Conservation (phyloP, 2,888 invertebrate genomes). For the Ormyrus labotus region DNA sequence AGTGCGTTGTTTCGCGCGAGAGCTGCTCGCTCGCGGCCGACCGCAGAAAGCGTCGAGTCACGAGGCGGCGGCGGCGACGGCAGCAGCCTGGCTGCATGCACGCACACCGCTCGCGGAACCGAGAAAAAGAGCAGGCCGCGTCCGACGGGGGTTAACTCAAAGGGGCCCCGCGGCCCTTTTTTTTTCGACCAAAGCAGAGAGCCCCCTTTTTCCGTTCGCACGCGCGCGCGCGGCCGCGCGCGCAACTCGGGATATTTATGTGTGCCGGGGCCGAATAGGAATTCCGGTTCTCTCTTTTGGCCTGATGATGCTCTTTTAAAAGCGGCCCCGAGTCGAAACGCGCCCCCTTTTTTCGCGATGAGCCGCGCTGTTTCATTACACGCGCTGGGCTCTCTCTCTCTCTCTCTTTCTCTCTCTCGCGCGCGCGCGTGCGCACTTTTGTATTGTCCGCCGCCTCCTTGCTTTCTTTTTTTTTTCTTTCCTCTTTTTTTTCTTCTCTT, state of each 20-base stretch:
- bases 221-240: not conserved
- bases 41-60: conserved; percentile 49
- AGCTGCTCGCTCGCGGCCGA: conserved; percentile 33
- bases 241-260: not conserved
- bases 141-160: conserved; percentile 6
- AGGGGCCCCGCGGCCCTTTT: conserved; percentile 12
- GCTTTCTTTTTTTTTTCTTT: too few relatives aligned
- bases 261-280: conserved; percentile 9
- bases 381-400: not conserved
- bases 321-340: not conserved
- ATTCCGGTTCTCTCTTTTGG: conserved; percentile 39
- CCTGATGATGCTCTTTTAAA: conserved; percentile 30
- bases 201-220: not conserved
- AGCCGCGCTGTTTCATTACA: not conserved
- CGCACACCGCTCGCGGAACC: not conserved
- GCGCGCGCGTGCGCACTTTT: not conserved
- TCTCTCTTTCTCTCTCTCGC: not conserved
- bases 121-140: not conserved
- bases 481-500: not conserved
- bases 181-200: too few relatives aligned
- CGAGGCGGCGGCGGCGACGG: conserved; percentile 1
- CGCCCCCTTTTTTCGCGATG: too few relatives aligned
- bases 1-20: conserved; percentile 66
- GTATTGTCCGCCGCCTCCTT: not conserved
- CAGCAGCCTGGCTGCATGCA: not conserved